Evolutionary conservation across 2,113 vertebrate genomes (phyloP), one percentile per base, ranked within the genome.

Genomic region (Pantherophis guttatus): DNA sequence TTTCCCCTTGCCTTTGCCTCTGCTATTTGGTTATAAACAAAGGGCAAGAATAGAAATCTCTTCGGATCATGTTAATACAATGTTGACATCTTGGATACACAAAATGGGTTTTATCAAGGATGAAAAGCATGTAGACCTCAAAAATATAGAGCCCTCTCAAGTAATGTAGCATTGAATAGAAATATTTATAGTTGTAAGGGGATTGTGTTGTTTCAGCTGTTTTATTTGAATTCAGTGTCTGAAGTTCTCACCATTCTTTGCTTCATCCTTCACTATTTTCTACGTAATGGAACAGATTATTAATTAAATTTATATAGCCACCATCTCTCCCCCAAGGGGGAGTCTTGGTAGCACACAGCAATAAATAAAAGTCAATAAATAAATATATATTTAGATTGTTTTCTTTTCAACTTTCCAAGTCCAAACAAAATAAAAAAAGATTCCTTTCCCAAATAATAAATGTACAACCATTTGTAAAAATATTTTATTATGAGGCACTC

Each of bases 401-500:
- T 81, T 81, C 70, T 81, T 81, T 39, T 81, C 8, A 39, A 19
- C 15, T 39, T 39, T 39, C 70, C 33, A 39, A 9, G 33, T 81
- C 70, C 33, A 59, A 88, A 81, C 21, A 88, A 86, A 39, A 65
- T 3, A 91, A 62, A 70, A 93, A 10, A 53, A 10, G 11, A 86
- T 52, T 94, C 1, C 29, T 90, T 95, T 85, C 1, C 87, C 5
- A 24, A 94, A 62, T 58, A 95, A 94, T 0, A 90, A 70, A 93
- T 87, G 85, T 62, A 21, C 88, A 93, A 91, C 89, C 8, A 90
- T 59, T 94, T 95, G 8, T 75, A 92, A 21, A 93, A 95, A 93
- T 94, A 92, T 12, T 94, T 94, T 88, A 92, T 90, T 90, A 11
- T 75, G n/a, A 5, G 29, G 92, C 95, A 93, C 87, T 70, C 48